Base-by-base conservation (phyloP, 2,888 invertebrate genomes). In the Drosophila borealis region DNA sequence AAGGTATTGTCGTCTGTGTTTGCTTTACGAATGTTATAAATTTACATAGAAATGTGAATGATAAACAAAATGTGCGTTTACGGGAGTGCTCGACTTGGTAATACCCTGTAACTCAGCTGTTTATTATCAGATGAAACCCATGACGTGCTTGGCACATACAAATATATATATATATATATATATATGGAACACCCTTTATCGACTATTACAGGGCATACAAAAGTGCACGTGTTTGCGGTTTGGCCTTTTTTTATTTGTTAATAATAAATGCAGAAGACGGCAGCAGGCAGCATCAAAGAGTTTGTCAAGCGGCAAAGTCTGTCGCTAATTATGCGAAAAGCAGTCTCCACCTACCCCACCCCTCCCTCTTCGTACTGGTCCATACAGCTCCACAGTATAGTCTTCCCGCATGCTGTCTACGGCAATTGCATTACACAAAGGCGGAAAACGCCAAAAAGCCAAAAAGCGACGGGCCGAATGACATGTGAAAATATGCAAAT, bases 401-500 rank as follows among this genome's bases (percentile, higher is more conserved):
- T 54, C 55, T 64, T 86, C 88, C 87, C 84, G 83, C 81, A 84
- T 84, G 49, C 74, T 68, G 77, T 74, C 81, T 88, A 51, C 80
- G 56, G 68, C 84, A 85, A 85, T 85, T 88, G 86, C 68, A 51
- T 62, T 53, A 71, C 74, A 78, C 80, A 88, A 80, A 85, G 83
- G 74, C 78, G 81, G 63, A 84, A 83, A 72, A 84, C 63, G 82
- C 86, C 86, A 74, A 89, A 89, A 89, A 82, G 76, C 66, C 76
- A 65, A 78, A 78, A 81, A 73, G 66, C 80, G 64, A 63, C 70
- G 63, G 71, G 62, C 69, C 74, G 86, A 87, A 74, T 89, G 88
- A 89, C 88, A 89, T 89, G 88, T 89, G 88, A 89, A 89, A 89
- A 88, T 84, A 88, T 88, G 85, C 89, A 87, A 89, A 76, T 76